phyloP scores from a whole-genome alignment of 2,888 invertebrate genomes.

The Ryuthela nishihirai region DNA sequence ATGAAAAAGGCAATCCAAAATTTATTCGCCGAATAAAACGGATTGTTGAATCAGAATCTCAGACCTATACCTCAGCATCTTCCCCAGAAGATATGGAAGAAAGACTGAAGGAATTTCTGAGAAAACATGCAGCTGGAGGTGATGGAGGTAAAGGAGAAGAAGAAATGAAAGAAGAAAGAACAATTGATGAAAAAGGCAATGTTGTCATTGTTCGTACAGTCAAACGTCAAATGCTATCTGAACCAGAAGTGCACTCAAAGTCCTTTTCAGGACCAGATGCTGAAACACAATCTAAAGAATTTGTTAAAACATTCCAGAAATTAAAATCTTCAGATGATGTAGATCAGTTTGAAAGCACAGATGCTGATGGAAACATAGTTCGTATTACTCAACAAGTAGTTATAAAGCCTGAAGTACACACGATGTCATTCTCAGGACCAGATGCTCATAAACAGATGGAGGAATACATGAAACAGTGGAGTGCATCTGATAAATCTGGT shows the following conservation, averaged over 20 bases:
- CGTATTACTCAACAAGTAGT: slow-evolving; percentile 48
- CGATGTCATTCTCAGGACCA: slow-evolving; percentile 57
- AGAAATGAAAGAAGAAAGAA: slow-evolving; percentile 35
- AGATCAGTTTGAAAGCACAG: slow-evolving; percentile 39
- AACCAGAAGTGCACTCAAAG: slow-evolving; percentile 32
- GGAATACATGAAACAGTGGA: slow-evolving; percentile 52
- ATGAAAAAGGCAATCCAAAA: slow-evolving; percentile 55
- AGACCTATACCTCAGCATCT: slow-evolving; percentile 33
- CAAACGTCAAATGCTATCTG: slow-evolving; percentile 16
- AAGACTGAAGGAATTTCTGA: slow-evolving; percentile 39
- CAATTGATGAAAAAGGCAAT: slow-evolving; percentile 38
- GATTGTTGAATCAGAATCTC: slow-evolving; percentile 15
- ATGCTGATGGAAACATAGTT: slow-evolving; percentile 40
- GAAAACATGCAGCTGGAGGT: slow-evolving; percentile 16
- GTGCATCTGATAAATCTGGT: too few relatives aligned
- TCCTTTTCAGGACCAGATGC: slow-evolving; percentile 57
- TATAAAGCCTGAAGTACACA: slow-evolving; percentile 56
- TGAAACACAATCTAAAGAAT: slow-evolving; percentile 55
- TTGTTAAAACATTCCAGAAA: slow-evolving; percentile 49
- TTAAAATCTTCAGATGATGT: slow-evolving; percentile 37
- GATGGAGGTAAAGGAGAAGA: slow-evolving; percentile 20
- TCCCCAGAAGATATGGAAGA: slow-evolving; percentile 35
- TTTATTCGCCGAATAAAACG: slow-evolving; percentile 20
- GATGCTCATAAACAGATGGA: slow-evolving; percentile 56
- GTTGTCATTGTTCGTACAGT: slow-evolving; percentile 33